Evolutionary conservation across 2,113 vertebrate genomes (phyloP).

Genomic region (Alces alces): DNA sequence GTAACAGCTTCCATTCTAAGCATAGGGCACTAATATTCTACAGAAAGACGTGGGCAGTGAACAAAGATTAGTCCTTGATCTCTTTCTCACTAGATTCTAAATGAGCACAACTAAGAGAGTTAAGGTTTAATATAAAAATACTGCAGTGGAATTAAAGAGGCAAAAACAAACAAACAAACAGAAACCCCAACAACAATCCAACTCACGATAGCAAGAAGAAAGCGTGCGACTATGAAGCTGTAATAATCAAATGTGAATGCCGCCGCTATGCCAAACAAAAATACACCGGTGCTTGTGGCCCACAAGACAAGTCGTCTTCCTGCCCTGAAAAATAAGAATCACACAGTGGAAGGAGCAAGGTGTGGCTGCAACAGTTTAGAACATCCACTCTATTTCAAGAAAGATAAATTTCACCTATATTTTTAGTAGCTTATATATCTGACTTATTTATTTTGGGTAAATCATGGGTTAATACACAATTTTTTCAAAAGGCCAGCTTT

Average conservation of each 20-base stretch:
- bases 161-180: not conserved
- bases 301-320: slow-evolving; percentile 89
- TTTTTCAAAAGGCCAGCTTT: not conserved
- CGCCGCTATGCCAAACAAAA: slow-evolving; percentile 85
- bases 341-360: not conserved
- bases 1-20: slow-evolving; percentile 7
- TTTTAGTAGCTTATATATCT: not conserved
- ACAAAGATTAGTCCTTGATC: not conserved
- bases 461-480: not conserved
- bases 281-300: slow-evolving; percentile 87
- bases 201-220: slow-evolving; percentile 94
- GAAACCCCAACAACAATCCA: not conserved
- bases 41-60: not conserved
- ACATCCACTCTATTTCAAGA: not conserved
- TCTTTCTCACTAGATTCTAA: not conserved
- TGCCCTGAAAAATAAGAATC: slow-evolving; percentile 79
- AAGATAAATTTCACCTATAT: not conserved
- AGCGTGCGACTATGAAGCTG: slow-evolving; percentile 86
- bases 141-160: not conserved
- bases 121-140: not conserved
- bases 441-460: not conserved
- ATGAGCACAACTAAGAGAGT: not conserved
- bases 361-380: not conserved
- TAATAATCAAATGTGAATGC: slow-evolving; percentile 90
- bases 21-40: not conserved